A percentile compares a stretch with the other conserved stretches of the same genome.
These are phyloP conservation scores for Mycteria americana DNA, from an alignment of 2,797 vertebrate genomes.

Conservation along the genomic window DNA sequence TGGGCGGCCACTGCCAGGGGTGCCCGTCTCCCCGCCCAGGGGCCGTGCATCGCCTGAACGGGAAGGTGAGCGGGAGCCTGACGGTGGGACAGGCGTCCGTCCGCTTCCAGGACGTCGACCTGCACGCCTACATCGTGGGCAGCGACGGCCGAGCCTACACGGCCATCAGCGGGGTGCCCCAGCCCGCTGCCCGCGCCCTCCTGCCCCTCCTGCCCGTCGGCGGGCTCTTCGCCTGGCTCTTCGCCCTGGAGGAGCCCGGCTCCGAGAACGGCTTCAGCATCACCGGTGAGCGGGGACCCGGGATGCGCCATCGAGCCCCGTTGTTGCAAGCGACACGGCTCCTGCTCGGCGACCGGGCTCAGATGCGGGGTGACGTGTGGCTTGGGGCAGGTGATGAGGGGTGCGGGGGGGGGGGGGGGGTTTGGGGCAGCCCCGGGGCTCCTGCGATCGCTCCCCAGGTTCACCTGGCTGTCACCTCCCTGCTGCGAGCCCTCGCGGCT, in stretches of 20 bases:
- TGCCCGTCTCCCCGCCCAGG: slow-evolving; percentile 70
- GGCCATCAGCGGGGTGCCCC: slow-evolving; percentile 89
- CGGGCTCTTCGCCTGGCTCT: slow-evolving; percentile 93
- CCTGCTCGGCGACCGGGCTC: neutral
- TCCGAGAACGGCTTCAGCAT: slow-evolving; percentile 89
- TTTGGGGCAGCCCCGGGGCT: fast-evolving
- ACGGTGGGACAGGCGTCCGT: slow-evolving; percentile 79
- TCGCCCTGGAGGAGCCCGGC: slow-evolving; percentile 89
- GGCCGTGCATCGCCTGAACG: slow-evolving; percentile 90
- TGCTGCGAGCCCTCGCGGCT: fast-evolving
- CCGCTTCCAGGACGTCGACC: slow-evolving; percentile 80
- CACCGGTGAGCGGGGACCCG: slow-evolving; percentile 75
- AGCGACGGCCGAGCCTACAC: slow-evolving; percentile 91
- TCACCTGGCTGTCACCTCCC: neutral
- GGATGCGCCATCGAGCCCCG: fast-evolving
- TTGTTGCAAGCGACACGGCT: fast-evolving
- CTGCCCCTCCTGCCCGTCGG: slow-evolving; percentile 87
- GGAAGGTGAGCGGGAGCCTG: slow-evolving; percentile 88
- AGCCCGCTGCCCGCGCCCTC: slow-evolving; percentile 84
- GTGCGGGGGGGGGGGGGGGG: neutral
- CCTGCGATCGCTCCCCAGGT: fast-evolving
- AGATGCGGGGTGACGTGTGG: neutral
- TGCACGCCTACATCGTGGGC: slow-evolving; percentile 92
- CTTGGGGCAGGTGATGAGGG: neutral
- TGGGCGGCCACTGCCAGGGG: neutral